Conservation (phyloP, 2,797 vertebrate genomes). For the Catharus ustulatus region DNA sequence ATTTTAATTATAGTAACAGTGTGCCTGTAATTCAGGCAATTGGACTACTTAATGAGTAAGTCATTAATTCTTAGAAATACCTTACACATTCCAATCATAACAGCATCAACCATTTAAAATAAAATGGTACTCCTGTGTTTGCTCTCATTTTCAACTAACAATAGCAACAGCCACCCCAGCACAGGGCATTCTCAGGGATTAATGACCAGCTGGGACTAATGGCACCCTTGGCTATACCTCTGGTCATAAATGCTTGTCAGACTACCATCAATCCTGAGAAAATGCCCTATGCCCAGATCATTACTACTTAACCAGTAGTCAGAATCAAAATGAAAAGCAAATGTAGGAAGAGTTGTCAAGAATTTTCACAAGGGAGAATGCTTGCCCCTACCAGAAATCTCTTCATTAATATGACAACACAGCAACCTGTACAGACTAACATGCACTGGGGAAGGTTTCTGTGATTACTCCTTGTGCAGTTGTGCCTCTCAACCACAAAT, state of each 20-base stretch:
- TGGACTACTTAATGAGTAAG: not conserved
- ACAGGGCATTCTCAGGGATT: conserved; percentile 11
- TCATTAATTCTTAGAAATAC: not conserved
- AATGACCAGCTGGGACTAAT: conserved; percentile 60
- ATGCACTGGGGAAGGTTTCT: not conserved
- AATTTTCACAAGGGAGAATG: not conserved
- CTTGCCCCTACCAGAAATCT: not conserved
- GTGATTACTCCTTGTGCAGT: not conserved
- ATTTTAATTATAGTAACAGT: not conserved
- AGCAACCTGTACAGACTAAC: not conserved
- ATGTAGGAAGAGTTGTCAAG: not conserved
- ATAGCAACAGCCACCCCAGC: not conserved
- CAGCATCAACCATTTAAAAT: not conserved
- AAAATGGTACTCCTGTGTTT: not conserved
- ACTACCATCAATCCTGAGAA: conserved; percentile 21
- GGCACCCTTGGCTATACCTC: conserved; percentile 37
- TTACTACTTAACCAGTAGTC: not conserved
- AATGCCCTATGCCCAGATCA: not conserved
- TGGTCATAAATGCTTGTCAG: conserved; percentile 38
- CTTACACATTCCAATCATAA: not conserved
- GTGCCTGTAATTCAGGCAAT: not conserved
- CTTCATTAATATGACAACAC: not conserved
- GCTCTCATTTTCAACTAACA: not conserved
- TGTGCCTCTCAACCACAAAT: not conserved
- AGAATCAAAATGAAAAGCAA: conserved; percentile 27